Conservation (phyloP, 2,113 vertebrate genomes). For the Percina caprodes region DNA sequence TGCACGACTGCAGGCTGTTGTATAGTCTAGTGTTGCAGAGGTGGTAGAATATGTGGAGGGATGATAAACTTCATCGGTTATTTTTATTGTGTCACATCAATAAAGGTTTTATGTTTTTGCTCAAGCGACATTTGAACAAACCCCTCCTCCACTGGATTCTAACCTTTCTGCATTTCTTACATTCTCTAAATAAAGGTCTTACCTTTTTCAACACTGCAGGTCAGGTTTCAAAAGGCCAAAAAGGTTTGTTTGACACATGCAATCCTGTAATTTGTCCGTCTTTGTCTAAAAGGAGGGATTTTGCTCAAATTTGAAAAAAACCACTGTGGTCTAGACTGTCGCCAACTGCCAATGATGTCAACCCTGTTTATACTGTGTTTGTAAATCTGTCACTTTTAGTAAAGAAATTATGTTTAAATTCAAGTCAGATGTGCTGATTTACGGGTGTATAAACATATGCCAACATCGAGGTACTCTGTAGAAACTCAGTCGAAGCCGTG, state of each 20-base stretch:
- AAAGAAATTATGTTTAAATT: slow-evolving; percentile 63
- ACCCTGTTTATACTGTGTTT: slow-evolving; percentile 78
- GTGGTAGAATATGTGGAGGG: slow-evolving; percentile 46
- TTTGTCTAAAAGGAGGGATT: slow-evolving; percentile 68
- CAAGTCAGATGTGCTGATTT: slow-evolving; percentile 73
- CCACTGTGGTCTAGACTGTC: slow-evolving; percentile 77
- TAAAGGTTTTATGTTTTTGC: slow-evolving; percentile 30
- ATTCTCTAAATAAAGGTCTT: slow-evolving; percentile 47
- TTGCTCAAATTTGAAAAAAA: slow-evolving; percentile 69
- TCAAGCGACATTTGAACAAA: slow-evolving; percentile 45
- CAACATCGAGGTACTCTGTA: slow-evolving; percentile 67
- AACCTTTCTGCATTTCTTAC: slow-evolving; percentile 19
- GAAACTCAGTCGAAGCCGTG: slow-evolving; percentile 42
- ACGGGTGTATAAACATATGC: slow-evolving; percentile 59
- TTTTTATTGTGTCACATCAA: slow-evolving; percentile 24
- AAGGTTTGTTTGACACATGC: slow-evolving; percentile 62
- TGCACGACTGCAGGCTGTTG: slow-evolving; percentile 60
- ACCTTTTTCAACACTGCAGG: slow-evolving; percentile 56
- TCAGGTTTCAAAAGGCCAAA: slow-evolving; percentile 73
- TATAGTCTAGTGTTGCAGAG: slow-evolving; percentile 56
- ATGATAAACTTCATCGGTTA: slow-evolving; percentile 33
- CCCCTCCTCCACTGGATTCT: slow-evolving; percentile 38
- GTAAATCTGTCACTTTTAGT: slow-evolving; percentile 78
- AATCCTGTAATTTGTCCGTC: slow-evolving; percentile 68
- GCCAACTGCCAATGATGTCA: slow-evolving; percentile 80